These are phyloP conservation scores for Morus bassanus DNA, from an alignment of 2,797 vertebrate species.

Conservation along the genomic window DNA sequence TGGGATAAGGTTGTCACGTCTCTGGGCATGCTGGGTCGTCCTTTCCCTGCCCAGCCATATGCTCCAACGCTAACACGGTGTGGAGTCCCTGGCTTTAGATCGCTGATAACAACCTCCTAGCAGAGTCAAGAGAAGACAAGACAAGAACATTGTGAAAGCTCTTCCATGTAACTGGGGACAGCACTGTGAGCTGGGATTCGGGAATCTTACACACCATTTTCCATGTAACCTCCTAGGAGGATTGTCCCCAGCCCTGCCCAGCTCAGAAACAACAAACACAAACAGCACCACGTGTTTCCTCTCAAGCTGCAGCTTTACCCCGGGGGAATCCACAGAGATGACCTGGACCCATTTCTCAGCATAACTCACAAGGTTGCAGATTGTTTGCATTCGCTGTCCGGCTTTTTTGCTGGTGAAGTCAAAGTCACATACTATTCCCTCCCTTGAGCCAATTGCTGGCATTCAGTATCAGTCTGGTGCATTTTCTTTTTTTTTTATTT, in stretches of 20 bases:
- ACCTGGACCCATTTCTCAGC: background rate
- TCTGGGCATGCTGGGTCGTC: conserved; percentile 86
- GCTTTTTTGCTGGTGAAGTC: background rate
- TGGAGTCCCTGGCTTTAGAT: conserved; percentile 84
- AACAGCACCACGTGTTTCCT: background rate
- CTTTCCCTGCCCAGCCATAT: conserved; percentile 86
- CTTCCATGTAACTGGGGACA: background rate
- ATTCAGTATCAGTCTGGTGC: background rate
- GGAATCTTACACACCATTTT: background rate
- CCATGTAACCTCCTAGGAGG: background rate
- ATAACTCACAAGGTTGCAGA: background rate
- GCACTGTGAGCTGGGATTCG: background rate
- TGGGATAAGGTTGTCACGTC: conserved; percentile 84
- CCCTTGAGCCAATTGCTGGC: background rate
- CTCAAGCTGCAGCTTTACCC: background rate
- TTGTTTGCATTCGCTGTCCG: background rate
- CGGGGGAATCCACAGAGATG: background rate
- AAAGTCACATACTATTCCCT: background rate
- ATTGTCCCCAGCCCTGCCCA: background rate
- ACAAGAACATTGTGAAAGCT: background rate
- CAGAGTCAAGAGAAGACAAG: conserved; percentile 20
- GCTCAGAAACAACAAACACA: conserved; percentile 10
- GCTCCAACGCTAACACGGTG: conserved; percentile 89
- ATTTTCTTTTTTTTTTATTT: background rate
- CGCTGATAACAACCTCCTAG: conserved; percentile 86